Base-by-base conservation (phyloP, 2,113 vertebrate genomes). In the Mastomys natalensis region DNA sequence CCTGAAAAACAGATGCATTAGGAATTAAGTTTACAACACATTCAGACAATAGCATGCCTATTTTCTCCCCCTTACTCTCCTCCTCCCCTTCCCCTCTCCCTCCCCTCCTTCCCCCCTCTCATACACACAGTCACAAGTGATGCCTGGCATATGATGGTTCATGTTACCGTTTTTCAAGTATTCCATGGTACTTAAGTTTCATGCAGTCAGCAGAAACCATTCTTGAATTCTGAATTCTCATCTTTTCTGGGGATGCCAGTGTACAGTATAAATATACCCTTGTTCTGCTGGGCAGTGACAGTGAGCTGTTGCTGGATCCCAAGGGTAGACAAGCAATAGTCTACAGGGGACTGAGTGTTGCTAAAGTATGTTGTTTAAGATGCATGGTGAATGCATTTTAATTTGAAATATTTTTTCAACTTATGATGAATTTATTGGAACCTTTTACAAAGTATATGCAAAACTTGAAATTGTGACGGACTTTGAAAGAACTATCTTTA, bases 381-480 rank as follows among this genome's bases (percentile, higher is more conserved):
- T n/a, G 16, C 68, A 29, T 74, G 37, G 48, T 94, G 64, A 82
- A 53, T 74, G 26, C 26, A 66, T 82, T 84, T 74, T 53, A 19
- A 74, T 9, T 84, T 84, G 40, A 15, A 64, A 12, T 94, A 51
- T 82, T 74, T 94, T 78, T 81, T 84, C 37, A 82, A 89, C 34
- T 53, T 82, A 45, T 4, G 4, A 3, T 72, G 16, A 17, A 1
- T 60, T 92, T 84, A 72, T 73, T 72, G 31, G 51, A 45, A 34
- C 7, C 19, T 55, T 19, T 80, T 16, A 78, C 5, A 19, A n/a
- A n/a, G n/a, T 48, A 77, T 34, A 73, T 22, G 15, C 11, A 66
- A 87, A 90, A 73, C 89, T 93, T 93, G 8, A 92, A 62, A 84
- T 80, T 82, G 64, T 80, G 72, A 31, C 80, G 53, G 66, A 19